Evolutionary conservation across 2,113 vertebrate genomes (phyloP), one percentile per base, ranked within the genome.

Genomic region (Oplegnathus fasciatus): DNA sequence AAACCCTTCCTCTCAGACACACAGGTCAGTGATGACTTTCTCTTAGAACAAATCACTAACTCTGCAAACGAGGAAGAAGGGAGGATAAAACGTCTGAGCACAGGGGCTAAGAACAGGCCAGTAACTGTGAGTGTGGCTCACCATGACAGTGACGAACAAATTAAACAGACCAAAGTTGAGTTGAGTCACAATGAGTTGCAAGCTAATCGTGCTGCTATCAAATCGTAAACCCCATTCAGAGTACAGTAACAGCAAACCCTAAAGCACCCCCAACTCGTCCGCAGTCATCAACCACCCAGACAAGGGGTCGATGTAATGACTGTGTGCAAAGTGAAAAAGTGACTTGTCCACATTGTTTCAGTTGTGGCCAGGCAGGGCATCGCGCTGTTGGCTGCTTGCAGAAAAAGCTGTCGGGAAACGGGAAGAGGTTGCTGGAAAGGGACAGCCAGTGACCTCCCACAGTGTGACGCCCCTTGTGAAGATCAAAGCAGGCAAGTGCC

Each of bases 381-480:
- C 54, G 15, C 0, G 28, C 77, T 1, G 14, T 70, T n/a, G 42
- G 77, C 28, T 69, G 77, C 20, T 28, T 79, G 1, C 28, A 70
- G 26, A 79, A 6, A 3, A 57, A 7, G 37, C 1, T 17, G 0
- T 52, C 32, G 46, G 78, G 67, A 71, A 71, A 80, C 17, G 58
- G 32, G 10, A 0, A 1, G 32, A 64, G 78, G 78, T 52, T 66
- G 37, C 26, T 80, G 66, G 77, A 50, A 30, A 50, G 30, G 66
- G 78, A 42, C 67, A 71, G 24, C 78, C 54, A 80, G 54, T 70
- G 67, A 52, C 65, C 44, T n/a, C n/a, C n/a, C n/a, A n/a, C n/a
- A n/a, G n/a, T n/a, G n/a, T n/a, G n/a, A 0, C 9, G n/a, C 4
- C 8, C 1, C 26, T 50, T 32, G 26, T n/a, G 17, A 68, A 46